Conservation (phyloP, 2,888 invertebrate species). For the Germaria angustata region DNA sequence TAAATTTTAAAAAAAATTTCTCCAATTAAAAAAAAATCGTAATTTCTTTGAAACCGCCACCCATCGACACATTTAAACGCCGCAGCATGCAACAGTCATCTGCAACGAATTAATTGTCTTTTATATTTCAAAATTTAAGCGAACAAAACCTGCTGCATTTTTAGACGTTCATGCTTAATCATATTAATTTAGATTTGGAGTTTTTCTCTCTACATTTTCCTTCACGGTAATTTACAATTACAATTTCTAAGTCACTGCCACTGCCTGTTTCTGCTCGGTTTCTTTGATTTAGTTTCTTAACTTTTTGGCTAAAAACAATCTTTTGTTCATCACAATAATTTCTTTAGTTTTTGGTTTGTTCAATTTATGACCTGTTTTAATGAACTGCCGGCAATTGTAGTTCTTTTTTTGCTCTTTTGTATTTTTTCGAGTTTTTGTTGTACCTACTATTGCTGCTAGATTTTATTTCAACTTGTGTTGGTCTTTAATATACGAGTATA, state of each 20-base stretch:
- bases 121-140: background rate
- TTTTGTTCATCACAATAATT: slow-evolving; percentile 30
- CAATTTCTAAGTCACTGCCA: background rate
- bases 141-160: background rate
- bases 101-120: slow-evolving; percentile 20
- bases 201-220: slow-evolving; percentile 18
- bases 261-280: no score
- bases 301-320: background rate
- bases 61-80: background rate
- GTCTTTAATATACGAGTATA: no score
- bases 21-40: background rate
- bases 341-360: slow-evolving; percentile 18
- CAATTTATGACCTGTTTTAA: slow-evolving; percentile 64
- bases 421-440: background rate
- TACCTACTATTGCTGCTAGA: background rate
- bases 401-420: background rate
- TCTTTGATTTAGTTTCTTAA: slow-evolving; percentile 22
- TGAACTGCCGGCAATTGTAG: slow-evolving; percentile 52
- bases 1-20: background rate
- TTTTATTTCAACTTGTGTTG: background rate
- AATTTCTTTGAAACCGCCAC: background rate
- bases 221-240: slow-evolving; percentile 32
- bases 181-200: slow-evolving; percentile 34
- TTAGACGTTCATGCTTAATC: slow-evolving; percentile 17
- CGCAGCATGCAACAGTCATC: background rate